Evolutionary conservation across 2,888 invertebrate species (phyloP), one percentile per base, ranked within the genome.

Genomic region (Clanis bilineata): DNA sequence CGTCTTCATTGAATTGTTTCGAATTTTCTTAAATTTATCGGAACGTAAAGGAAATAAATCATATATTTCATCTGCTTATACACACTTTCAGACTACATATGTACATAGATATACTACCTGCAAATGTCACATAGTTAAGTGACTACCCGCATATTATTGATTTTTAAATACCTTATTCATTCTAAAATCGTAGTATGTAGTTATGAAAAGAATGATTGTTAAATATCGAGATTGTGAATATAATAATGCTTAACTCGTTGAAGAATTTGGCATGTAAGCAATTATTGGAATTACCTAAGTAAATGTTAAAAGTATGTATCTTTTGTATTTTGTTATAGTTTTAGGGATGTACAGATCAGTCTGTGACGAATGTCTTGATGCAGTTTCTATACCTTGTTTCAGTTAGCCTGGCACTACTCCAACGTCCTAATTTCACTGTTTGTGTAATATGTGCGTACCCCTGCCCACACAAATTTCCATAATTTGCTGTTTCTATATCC

Each of bases 391-490:
- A 51, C 51, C 51, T 18, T 45, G 58, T 57, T 62, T 51, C 51
- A 38, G 38, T 47, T 25, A 25, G 18, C 51, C 66, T 78, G 77
- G 78, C 77, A 73, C 57, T 58, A 32, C 41, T 76, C 77, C 79
- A 78, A 66, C 61, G 67, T 65, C 68, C 73, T 73, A 72, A 77
- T 76, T 73, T 66, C 64, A 70, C 75, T 56, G 63, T 57, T 7
- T 39, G 59, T 64, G 62, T 64, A 63, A 65, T 58, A 61, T 39
- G 22, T 22, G 39, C 47, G 39, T 39, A 58, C 32, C 32, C 28
- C 51, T 47, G 9, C 47, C 47, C 39, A 51, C 39, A 25, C 47
- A 60, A 61, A 54, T 65, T 64, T 57, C 59, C 57, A 41, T 62
- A 57, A 62, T 56, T 54, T 56, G 28, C 51, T 47, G 45, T 61